Conservation (phyloP, 2,888 invertebrate species). For the Drosophila infuscata region DNA sequence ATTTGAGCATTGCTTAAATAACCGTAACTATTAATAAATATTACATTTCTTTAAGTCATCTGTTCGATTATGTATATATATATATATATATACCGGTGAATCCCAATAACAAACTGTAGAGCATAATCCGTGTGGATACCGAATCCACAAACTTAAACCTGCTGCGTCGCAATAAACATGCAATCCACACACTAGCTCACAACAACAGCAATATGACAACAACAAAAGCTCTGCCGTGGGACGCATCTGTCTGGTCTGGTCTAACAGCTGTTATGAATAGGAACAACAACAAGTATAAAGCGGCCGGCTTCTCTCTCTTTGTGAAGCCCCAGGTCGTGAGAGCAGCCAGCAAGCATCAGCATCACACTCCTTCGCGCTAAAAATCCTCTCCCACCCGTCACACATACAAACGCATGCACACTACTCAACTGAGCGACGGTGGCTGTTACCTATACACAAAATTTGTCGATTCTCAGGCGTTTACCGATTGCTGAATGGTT, state of each 20-base stretch:
- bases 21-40: constrained; percentile 1
- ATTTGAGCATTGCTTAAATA: constrained; percentile 22
- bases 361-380: constrained; percentile 33
- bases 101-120: constrained; percentile 23
- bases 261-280: constrained; percentile 71
- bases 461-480: constrained; percentile 36
- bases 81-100: constrained; percentile 37
- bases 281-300: constrained; percentile 4
- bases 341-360: constrained; percentile 33
- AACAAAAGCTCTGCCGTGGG: constrained; percentile 39
- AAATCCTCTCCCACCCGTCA: constrained; percentile 28
- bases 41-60: not conserved
- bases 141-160: constrained; percentile 48
- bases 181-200: constrained; percentile 48
- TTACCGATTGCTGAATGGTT: constrained; percentile 61
- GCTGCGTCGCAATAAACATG: constrained; percentile 51
- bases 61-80: constrained; percentile 7
- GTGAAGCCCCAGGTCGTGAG: constrained; percentile 17
- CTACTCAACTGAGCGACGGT: constrained; percentile 6
- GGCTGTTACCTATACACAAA: constrained; percentile 35
- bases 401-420: constrained; percentile 6
- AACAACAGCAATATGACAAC: constrained; percentile 23
- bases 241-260: constrained; percentile 42
- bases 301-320: constrained; percentile 46
- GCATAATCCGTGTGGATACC: constrained; percentile 41